phyloP scores from a whole-genome alignment of 2,888 invertebrate genomes.

The Lordiphosa andalusiaca region DNA sequence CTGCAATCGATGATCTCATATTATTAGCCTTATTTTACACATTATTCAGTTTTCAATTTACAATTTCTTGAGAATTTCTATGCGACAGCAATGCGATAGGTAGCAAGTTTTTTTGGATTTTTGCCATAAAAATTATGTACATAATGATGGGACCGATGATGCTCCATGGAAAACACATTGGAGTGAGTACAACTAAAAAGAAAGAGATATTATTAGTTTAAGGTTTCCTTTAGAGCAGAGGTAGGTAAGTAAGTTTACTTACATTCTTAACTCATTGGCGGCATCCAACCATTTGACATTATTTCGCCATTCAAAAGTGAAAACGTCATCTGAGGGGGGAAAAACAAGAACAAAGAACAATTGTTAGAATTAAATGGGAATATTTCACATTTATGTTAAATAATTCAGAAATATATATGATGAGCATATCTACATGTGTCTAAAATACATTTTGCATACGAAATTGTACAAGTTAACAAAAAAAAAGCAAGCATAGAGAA shows the following conservation, averaged over 20 bases:
- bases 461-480: no score
- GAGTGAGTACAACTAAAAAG: conserved; percentile 55
- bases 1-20: conserved; percentile 12
- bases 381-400: no score
- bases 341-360: not conserved
- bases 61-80: conserved; percentile 54
- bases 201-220: not conserved
- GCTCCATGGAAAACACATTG: conserved; percentile 44
- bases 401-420: no score
- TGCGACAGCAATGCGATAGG: conserved; percentile 62
- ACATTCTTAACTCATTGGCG: conserved; percentile 40
- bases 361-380: no score
- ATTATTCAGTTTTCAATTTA: conserved; percentile 49
- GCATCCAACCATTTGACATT: conserved; percentile 27
- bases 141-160: conserved; percentile 41
- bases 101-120: conserved; percentile 31
- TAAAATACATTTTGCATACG: no score
- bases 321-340: conserved; percentile 33
- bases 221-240: not conserved
- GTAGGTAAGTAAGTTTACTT: not conserved
- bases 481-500: no score
- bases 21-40: conserved; percentile 52
- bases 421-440: no score
- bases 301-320: conserved; percentile 8
- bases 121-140: conserved; percentile 27